These are phyloP conservation scores for Chymomyza costata DNA, from an alignment of 1,140 invertebrate genomes.

Conservation along the genomic window DNA sequence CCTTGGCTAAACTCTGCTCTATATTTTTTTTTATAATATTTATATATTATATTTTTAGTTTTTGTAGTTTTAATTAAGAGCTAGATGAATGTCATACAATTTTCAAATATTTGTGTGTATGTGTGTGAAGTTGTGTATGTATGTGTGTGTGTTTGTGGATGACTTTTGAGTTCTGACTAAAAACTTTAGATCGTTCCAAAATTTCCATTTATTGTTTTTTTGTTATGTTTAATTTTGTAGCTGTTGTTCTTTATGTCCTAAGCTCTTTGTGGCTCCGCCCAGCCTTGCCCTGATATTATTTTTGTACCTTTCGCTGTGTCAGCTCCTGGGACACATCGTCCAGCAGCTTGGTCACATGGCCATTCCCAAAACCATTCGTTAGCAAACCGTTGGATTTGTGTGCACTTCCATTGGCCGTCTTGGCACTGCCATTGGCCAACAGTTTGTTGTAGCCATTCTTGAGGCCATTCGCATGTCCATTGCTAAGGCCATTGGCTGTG, in stretches of 20 bases:
- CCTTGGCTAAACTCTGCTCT: not conserved
- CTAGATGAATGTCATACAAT: conserved; percentile 19
- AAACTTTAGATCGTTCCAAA: not conserved
- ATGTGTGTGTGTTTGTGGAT: conserved; percentile 7
- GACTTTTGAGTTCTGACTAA: conserved; percentile 5
- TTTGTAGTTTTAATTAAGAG: conserved; percentile 4
- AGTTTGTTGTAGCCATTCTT: conserved; percentile 50
- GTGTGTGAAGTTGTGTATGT: conserved; percentile 14
- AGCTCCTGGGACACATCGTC: conserved; percentile 60
- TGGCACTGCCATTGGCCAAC: conserved; percentile 36
- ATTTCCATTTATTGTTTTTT: conserved; percentile 1
- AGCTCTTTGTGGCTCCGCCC: conserved; percentile 55
- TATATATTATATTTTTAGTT: not conserved
- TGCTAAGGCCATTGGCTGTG: conserved; percentile 40
- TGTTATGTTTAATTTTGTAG: conserved; percentile 1
- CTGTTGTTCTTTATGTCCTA: conserved; percentile 29
- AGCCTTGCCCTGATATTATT: conserved; percentile 65
- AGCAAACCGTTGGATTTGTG: conserved; percentile 36
- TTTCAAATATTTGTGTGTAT: conserved; percentile 8
- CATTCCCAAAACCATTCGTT: conserved; percentile 31
- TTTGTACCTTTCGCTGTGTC: conserved; percentile 65
- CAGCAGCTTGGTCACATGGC: conserved; percentile 45
- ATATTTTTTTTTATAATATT: not conserved
- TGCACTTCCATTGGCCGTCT: conserved; percentile 30
- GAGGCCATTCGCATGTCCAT: conserved; percentile 51